Evolutionary conservation across 1,140 invertebrate species (phyloP), one percentile per base, ranked within the genome.

Genomic region (Drosophila albomicans): DNA sequence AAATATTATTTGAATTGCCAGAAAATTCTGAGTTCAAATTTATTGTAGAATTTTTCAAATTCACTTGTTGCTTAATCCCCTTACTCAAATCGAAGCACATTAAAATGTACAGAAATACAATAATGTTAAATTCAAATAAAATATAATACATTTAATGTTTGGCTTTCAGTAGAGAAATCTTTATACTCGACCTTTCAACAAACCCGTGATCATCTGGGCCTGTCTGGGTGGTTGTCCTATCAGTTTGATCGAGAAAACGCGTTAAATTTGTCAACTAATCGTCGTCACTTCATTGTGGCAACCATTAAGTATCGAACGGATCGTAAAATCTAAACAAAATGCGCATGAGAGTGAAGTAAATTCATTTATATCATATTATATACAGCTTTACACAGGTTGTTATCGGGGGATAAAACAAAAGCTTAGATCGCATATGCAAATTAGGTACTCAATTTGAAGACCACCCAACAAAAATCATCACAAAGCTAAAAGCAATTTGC

Each of bases 401-500:
- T 65, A 75, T 75, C 75, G 43, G 51, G n/a, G 28, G 13, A 6
- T 32, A 46, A 68, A 51, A 88, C 84, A 87, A 87, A 74, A 63
- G 79, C 43, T 76, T 30, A 77, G 79, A 77, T 76, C 82, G 63
- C 46, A 51, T 82, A 87, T 87, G 82, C 72, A 77, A 87, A 87
- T 87, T 51, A 49, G 61, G 46, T 58, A 79, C 51, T 70, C 58
- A 78, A 70, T 78, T 65, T 46, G 59, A 51, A 41, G 81, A 87
- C 84, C 84, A 87, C 84, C 84, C 84, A 84, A 75, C 66, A 63
- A 49, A 49, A 41, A 56, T 48, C 38, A 16, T 38, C 10, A 10
- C 46, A 72, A 35, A 48, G 64, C 56, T 61, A 82, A 82, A 84
- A 80, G 76, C 84, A 78, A 87, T 87, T 88, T 87, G 84, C 80